Percentiles rank a stretch among this genome's conserved stretches.
Conservation (phyloP, 2,113 vertebrate species). For the Lonchura striata region DNA sequence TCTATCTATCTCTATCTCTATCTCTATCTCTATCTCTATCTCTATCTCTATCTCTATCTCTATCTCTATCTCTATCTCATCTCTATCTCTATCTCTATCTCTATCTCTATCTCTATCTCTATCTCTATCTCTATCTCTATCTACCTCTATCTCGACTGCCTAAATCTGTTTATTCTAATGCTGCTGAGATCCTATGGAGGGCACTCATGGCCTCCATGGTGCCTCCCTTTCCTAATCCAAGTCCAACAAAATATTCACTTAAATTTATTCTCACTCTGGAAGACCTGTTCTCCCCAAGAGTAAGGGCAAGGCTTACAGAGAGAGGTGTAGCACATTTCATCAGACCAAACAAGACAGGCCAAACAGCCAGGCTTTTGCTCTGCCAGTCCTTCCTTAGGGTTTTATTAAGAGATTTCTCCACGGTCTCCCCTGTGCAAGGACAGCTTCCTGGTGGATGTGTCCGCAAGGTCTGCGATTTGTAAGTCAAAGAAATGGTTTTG, state of each 20-base stretch:
- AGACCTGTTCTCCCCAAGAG: not conserved
- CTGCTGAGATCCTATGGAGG: not conserved
- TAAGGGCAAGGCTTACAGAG: not conserved
- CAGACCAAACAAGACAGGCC: not conserved
- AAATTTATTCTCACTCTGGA: not conserved
- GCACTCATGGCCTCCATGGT: not conserved
- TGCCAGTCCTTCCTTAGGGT: not conserved
- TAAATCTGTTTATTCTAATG: not conserved
- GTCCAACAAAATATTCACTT: not conserved
- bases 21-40: not conserved
- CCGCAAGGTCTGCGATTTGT: accelerated
- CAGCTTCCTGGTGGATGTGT: not conserved
- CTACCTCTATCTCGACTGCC: not conserved
- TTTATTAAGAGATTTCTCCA: not conserved
- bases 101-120: not conserved
- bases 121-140: not conserved
- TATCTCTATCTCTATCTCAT: not conserved
- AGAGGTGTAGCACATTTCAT: not conserved
- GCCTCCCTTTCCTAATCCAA: not conserved
- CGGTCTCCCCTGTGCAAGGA: not conserved
- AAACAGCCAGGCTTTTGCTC: not conserved
- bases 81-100: not conserved
- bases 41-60: not conserved
- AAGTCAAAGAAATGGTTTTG: not conserved
- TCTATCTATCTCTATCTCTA: not conserved